Base-by-base conservation (phyloP, 2,888 invertebrate species). In the Chrysomela aeneicollis region DNA sequence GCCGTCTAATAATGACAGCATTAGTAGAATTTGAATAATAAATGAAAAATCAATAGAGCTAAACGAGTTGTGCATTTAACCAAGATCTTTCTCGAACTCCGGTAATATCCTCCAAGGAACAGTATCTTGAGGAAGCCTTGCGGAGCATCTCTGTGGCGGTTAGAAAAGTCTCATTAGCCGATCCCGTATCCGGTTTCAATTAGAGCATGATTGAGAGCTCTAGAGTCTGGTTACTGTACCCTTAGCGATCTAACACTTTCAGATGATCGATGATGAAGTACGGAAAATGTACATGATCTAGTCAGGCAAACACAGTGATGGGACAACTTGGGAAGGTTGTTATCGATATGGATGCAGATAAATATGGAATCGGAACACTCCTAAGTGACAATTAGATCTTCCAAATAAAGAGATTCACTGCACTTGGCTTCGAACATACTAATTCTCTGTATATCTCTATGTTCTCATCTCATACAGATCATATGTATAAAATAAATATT, bases 181-280 rank as follows among this genome's bases (percentile, higher is more conserved):
- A 74, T 76, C 75, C 75, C 73, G 78, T 76, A 78, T 82, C 81
- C 77, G 76, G 79, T 82, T 82, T 82, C 82, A 82, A 82, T 82
- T 82, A 82, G 80, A 80, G 73, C 68, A 69, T 72, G 82, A 82
- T 82, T 79, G 82, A 82, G 81, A 81, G 80, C 77, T 76, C 70
- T 63, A 75, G 80, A 77, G 79, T 82, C 80, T 76, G 75, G 79
- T 82, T 81, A 77, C 81, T 75, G 75, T 15, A 42, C 76, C 78
- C 77, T 78, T 76, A 74, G 75, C 74, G 75, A 77, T 78, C 78
- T 77, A 77, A 77, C 77, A 77, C 74, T 75, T 74, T 6, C 77
- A 77, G 75, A 80, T 81, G 79, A 80, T 80, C 76, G 78, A 80
- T 81, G 77, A 73, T 63, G 55, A n/a, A n/a, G n/a, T n/a, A n/a